These are phyloP conservation scores for Carassius carassius DNA, from an alignment of 2,113 vertebrate species.

Conservation along the genomic window DNA sequence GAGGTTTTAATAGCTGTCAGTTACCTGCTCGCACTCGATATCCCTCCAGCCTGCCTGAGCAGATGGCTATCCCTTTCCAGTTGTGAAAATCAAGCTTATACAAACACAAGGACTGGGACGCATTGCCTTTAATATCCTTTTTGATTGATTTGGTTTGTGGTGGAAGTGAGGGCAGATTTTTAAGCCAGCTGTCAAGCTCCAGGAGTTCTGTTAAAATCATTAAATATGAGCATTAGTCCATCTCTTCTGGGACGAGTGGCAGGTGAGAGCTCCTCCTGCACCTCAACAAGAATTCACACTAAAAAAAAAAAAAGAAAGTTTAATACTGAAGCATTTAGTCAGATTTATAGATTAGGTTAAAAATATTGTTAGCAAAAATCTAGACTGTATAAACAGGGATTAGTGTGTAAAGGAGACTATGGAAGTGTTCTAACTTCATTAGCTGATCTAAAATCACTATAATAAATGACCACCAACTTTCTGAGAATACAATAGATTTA, in stretches of 20 bases:
- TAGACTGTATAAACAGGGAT: not conserved
- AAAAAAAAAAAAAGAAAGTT: not conserved
- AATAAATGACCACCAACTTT: not conserved
- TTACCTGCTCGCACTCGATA: slow-evolving; percentile 76
- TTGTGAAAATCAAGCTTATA: slow-evolving; percentile 78
- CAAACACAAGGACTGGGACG: slow-evolving; percentile 70
- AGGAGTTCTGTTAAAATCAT: slow-evolving; percentile 77
- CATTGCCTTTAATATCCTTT: slow-evolving; percentile 64
- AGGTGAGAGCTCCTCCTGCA: slow-evolving; percentile 65
- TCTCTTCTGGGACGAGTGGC: slow-evolving; percentile 70
- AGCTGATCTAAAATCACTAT: not conserved
- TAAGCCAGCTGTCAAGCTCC: slow-evolving; percentile 68
- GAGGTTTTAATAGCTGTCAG: slow-evolving; percentile 73
- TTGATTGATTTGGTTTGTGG: slow-evolving; percentile 63
- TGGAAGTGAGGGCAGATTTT: slow-evolving; percentile 61
- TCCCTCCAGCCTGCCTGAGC: slow-evolving; percentile 67
- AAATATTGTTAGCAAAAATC: not conserved
- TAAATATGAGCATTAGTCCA: slow-evolving; percentile 73
- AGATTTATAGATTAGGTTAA: not conserved
- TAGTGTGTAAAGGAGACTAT: not conserved
- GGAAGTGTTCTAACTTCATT: not conserved
- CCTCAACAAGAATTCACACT: slow-evolving; percentile 57
- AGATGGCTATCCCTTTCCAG: slow-evolving; percentile 79
- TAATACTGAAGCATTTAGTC: slow-evolving; percentile 2
- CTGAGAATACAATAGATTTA: not conserved